These are phyloP conservation scores for Myrmecophaga tridactyla DNA, from an alignment of 2,113 vertebrate species.

Conservation along the genomic window DNA sequence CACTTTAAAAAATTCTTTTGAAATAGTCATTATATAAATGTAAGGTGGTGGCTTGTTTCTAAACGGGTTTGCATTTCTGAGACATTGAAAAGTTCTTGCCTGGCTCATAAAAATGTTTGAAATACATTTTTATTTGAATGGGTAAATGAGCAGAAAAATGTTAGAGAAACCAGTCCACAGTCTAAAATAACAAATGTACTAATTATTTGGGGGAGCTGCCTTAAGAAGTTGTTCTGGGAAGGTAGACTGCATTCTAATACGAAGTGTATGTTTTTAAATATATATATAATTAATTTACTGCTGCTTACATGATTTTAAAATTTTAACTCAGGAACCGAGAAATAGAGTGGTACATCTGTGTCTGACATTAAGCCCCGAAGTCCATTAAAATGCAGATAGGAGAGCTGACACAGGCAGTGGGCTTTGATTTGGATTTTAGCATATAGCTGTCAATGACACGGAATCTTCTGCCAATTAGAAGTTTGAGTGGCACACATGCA, in stretches of 20 bases:
- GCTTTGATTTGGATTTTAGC: neutral
- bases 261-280: neutral
- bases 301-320: neutral
- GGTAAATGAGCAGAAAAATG: constrained; percentile 7
- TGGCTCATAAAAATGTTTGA: neutral
- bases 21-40: neutral
- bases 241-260: neutral
- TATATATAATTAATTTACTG: neutral
- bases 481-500: neutral
- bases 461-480: constrained; percentile 1
- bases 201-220: neutral
- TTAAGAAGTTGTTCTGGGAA: neutral
- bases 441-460: neutral
- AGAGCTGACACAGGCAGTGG: neutral
- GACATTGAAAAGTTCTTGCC: neutral
- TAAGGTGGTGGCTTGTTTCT: neutral
- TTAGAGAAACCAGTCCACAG: neutral
- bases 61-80: neutral
- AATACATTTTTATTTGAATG: neutral
- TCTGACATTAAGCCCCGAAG: neutral
- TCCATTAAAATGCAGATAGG: neutral
- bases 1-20: neutral
- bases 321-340: neutral
- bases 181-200: neutral
- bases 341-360: neutral